Evolutionary conservation across 1,140 invertebrate species (phyloP).

Genomic region (Plectrocnemia conspersa): DNA sequence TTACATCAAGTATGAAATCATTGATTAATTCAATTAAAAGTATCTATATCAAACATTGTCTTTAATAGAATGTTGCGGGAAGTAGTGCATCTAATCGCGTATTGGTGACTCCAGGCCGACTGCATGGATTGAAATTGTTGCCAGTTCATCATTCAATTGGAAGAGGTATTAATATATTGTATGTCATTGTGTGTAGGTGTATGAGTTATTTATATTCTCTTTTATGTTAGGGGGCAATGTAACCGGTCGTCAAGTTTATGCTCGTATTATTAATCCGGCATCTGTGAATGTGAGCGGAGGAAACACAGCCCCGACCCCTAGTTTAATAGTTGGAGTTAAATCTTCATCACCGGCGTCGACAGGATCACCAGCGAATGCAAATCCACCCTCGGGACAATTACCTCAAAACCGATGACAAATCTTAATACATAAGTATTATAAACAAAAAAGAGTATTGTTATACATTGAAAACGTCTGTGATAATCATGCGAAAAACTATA

Average conservation of each 20-base stretch:
- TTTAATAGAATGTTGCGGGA: background rate
- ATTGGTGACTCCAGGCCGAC: constrained; percentile 25
- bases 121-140: constrained; percentile 31
- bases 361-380: background rate
- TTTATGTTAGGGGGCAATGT: constrained; percentile 39
- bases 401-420: constrained; percentile 2
- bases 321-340: background rate
- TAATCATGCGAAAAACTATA: background rate
- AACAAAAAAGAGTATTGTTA: background rate
- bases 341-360: background rate
- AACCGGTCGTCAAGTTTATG: constrained; percentile 40
- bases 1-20: constrained; percentile 24
- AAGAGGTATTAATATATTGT: constrained; percentile 19
- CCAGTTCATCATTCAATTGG: constrained; percentile 29
- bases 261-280: constrained; percentile 41
- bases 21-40: background rate
- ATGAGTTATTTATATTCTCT: constrained; percentile 21
- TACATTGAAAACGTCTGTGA: background rate
- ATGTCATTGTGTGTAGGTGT: background rate
- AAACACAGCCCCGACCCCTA: constrained; percentile 8
- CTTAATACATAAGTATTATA: background rate
- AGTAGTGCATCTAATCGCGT: constrained; percentile 20
- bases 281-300: constrained; percentile 35
- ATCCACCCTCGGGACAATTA: background rate
- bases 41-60: background rate